Conservation (phyloP, 2,797 vertebrate genomes). For the Crenichthys baileyi region DNA sequence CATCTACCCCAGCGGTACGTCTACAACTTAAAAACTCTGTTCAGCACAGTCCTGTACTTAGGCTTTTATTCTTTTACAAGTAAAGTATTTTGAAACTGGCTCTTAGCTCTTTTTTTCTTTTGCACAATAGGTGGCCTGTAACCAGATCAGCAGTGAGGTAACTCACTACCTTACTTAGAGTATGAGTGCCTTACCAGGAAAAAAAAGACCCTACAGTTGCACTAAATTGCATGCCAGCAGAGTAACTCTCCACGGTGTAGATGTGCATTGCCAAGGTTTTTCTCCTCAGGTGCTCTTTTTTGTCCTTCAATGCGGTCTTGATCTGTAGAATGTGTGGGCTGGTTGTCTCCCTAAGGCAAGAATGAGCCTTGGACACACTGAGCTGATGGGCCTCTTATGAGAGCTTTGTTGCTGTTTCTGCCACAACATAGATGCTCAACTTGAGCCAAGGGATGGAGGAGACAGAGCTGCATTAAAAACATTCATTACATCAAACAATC, state of each 20-base stretch:
- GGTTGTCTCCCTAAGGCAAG: conserved; percentile 55
- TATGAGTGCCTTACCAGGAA: conserved; percentile 25
- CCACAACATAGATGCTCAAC: conserved; percentile 47
- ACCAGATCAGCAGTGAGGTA: conserved; percentile 54
- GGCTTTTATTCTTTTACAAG: conserved; percentile 8
- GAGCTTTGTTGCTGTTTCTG: conserved; percentile 51
- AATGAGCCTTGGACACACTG: conserved; percentile 44
- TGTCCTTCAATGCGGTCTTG: conserved; percentile 29
- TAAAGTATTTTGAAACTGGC: conserved; percentile 27
- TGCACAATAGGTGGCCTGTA: conserved; percentile 16
- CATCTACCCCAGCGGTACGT: conserved; percentile 94
- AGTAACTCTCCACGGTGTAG: conserved; percentile 49
- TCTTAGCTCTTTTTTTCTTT: conserved; percentile 13
- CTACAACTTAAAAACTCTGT: conserved; percentile 17
- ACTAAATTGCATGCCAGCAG: conserved; percentile 40
- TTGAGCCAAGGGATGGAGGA: conserved; percentile 14
- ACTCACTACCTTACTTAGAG: conserved; percentile 44
- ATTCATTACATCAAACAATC: neutral
- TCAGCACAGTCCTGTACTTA: conserved; percentile 7
- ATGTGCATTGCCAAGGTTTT: conserved; percentile 35
- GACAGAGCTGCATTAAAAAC: neutral
- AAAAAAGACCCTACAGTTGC: conserved; percentile 34
- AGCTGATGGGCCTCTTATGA: conserved; percentile 53
- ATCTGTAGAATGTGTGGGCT: conserved; percentile 45
- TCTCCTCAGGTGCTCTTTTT: conserved; percentile 7